Conservation (phyloP, 2,797 vertebrate genomes). For the Gymnoscopelus braueri region DNA sequence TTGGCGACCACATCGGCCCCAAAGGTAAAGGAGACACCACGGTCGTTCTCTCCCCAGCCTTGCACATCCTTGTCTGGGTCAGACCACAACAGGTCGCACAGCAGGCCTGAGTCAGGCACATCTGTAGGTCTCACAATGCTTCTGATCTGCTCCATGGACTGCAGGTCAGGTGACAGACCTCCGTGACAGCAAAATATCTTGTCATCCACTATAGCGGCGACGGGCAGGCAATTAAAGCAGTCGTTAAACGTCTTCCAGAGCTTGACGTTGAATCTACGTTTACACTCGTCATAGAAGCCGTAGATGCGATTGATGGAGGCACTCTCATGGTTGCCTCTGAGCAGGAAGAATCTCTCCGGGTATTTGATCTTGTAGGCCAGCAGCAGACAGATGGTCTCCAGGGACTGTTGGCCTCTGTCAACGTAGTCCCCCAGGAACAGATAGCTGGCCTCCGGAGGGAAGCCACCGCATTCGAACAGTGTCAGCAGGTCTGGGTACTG, state of each 20-base stretch:
- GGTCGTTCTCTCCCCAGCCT: constrained; percentile 8
- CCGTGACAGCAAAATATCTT: too few species aligned
- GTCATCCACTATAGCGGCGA: too few species aligned
- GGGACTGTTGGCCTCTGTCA: constrained; percentile 94
- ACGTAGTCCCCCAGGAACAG: constrained; percentile 96
- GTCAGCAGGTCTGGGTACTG: constrained; percentile 96
- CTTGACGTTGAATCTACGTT: not conserved
- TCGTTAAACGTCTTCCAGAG: too few species aligned
- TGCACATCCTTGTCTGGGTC: constrained; percentile 16
- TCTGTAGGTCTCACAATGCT: too few species aligned
- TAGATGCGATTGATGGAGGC: constrained; percentile 99
- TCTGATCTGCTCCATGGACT: too few species aligned
- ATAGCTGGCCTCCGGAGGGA: constrained; percentile 96
- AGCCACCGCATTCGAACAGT: constrained; percentile 95
- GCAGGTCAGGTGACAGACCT: too few species aligned
- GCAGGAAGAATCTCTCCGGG: constrained; percentile 97
- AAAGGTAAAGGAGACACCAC: too few species aligned
- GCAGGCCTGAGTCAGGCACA: too few species aligned
- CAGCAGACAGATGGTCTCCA: constrained; percentile 97
- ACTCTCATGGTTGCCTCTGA: constrained; percentile 95
- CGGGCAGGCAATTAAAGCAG: too few species aligned
- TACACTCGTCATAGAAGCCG: constrained; percentile 96
- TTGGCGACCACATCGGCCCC: too few species aligned
- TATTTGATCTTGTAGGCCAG: constrained; percentile 99
- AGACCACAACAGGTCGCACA: constrained; percentile 12